Percentiles rank a stretch among this genome's conserved stretches.
Evolutionary conservation across 1,140 invertebrate species (phyloP).

Genomic region (Trichomalopsis sarcophagae): DNA sequence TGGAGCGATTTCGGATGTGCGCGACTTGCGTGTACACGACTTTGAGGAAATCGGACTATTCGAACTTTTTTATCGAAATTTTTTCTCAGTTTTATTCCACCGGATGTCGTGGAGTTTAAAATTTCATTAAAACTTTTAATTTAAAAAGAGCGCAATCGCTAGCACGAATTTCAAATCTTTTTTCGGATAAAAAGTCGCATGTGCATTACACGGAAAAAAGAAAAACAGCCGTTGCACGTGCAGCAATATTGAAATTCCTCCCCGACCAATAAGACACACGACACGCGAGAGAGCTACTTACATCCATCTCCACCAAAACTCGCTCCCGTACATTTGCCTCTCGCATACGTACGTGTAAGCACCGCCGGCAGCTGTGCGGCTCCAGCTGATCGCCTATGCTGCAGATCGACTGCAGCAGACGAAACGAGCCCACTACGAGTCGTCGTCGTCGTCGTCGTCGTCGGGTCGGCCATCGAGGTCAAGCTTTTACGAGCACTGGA

Average conservation of each 20-base stretch:
- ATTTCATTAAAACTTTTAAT: too few species aligned
- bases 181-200: not conserved
- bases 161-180: not conserved
- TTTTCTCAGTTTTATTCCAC: too few species aligned
- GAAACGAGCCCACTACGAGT: not conserved
- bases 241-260: not conserved
- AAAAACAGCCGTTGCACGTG: too few species aligned
- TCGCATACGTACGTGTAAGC: not conserved
- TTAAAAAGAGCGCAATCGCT: too few species aligned
- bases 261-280: not conserved
- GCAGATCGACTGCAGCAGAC: not conserved
- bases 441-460: not conserved
- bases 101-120: too few species aligned
- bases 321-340: not conserved
- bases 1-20: not conserved
- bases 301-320: not conserved
- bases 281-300: not conserved
- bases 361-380: not conserved
- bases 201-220: not conserved
- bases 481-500: slow-evolving; percentile 35
- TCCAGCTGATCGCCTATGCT: not conserved
- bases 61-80: too few species aligned
- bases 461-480: slow-evolving; percentile 7
- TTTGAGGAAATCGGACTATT: too few species aligned
- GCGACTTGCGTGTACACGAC: too few species aligned